Conservation (phyloP, 2,797 vertebrate species). For the Sebastes diploproa region DNA sequence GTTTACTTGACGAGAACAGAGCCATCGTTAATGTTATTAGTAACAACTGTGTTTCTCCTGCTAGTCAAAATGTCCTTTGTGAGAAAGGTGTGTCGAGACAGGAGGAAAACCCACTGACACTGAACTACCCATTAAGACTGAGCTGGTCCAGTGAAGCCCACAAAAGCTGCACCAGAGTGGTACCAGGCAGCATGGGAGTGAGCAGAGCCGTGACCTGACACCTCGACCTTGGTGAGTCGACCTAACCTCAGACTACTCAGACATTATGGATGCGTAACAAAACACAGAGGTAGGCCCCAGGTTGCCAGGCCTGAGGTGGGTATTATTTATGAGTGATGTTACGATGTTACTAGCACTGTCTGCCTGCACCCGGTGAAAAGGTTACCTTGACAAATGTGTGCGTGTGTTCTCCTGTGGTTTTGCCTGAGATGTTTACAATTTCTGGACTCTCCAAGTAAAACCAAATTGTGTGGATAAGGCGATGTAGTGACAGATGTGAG, state of each 20-base stretch:
- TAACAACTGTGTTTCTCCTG: neutral
- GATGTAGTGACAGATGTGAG: neutral
- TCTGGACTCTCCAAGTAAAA: neutral
- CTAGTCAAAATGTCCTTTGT: neutral
- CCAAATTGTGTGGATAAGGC: neutral
- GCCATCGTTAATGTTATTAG: neutral
- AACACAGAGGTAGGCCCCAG: neutral
- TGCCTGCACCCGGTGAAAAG: neutral
- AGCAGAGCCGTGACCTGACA: neutral
- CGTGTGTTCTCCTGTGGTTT: neutral
- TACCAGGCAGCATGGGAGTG: neutral
- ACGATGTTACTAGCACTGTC: neutral
- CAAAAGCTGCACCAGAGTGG: neutral
- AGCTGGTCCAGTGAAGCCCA: neutral
- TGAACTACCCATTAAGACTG: neutral
- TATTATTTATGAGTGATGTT: neutral
- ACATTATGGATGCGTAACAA: neutral
- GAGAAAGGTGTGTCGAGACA: neutral
- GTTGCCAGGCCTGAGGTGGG: neutral
- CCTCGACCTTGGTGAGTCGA: neutral
- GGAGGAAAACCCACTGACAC: neutral
- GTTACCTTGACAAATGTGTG: constrained; percentile 4
- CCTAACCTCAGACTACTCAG: neutral
- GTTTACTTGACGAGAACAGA: neutral
- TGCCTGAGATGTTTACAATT: constrained; percentile 16